Base-by-base conservation (phyloP, 2,797 vertebrate species). In the Darevskia nairensis region DNA sequence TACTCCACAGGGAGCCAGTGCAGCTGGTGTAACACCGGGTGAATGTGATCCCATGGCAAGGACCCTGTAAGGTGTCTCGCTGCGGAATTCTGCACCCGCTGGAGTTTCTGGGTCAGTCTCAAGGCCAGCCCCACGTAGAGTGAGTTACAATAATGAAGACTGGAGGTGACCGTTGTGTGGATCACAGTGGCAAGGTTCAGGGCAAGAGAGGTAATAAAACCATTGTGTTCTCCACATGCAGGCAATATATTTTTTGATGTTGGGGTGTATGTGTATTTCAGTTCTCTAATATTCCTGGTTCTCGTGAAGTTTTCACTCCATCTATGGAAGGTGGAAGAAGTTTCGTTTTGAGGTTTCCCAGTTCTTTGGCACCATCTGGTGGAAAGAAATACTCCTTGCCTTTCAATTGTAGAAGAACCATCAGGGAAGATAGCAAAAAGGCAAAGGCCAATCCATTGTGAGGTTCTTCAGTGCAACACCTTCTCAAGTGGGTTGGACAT, bases 351-450 rank as follows among this genome's bases (percentile, higher is more conserved):
- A 29, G 1, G 2, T 8, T 76, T 84, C 86, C 4, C 32, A 94
- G 94, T 87, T 91, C 93, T 95, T 59, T 94, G 21, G 82, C 84
- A 3, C 96, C 96, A 95, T 94, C 97, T 97, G 72, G 90, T 95
- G 96, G 95, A 80, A 66, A 0, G 0, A 85, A 29, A 8, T 0
- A 2, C 2, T 89, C 27, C n/a, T 39, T 85, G 50, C 11, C 50
- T 39, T 80, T 1, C 4, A 6, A 64, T 7, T 1, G 6, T 27
- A 35, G 41, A 27, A 27, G 25, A 46, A 50, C 25, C 32, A 2
- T 7, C 17, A 72, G 69, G 6, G 4, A 32, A 8, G 29, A 6
- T 1, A 3, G 4, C 32, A n/a, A n/a, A 35, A 25, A 41, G 17
- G n/a, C 5, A 41, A 23, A 81, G 17, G 23, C 6, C 1, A n/a